A percentile compares a stretch with the other conserved stretches of the same genome.
phyloP scores from a whole-genome alignment of 35 echinoderm and acorn worm genomes.

The Patiria miniata region DNA sequence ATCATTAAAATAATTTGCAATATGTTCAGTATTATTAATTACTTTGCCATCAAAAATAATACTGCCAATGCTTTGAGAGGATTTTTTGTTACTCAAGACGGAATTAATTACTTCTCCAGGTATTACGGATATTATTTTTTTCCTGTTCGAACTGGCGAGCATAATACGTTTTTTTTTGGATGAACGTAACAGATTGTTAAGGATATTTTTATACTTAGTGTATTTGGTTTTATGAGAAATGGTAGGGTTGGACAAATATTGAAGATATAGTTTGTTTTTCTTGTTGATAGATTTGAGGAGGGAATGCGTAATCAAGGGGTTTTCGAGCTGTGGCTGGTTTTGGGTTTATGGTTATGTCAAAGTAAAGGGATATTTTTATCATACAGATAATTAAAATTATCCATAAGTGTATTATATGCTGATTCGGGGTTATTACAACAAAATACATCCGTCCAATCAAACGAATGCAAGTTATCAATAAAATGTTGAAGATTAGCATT shows the following conservation, averaged over 20 bases:
- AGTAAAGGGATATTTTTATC: not conserved
- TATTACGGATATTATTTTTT: slow-evolving; percentile 12
- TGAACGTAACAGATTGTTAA: not conserved
- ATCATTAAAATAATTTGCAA: not conserved
- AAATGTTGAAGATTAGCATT: not conserved
- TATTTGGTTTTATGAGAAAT: not conserved
- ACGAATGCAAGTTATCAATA: not conserved
- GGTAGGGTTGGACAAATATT: not conserved
- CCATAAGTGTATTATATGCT: not conserved
- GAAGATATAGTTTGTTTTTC: not conserved
- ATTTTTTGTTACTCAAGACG: not conserved
- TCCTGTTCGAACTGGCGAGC: not conserved
- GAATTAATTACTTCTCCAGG: not conserved
- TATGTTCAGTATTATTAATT: not conserved
- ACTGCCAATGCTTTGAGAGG: not conserved
- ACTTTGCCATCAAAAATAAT: not conserved
- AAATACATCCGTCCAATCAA: not conserved
- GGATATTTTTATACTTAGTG: slow-evolving; percentile 1
- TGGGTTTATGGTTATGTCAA: not conserved
- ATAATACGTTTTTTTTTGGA: not conserved
- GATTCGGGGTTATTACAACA: not conserved
- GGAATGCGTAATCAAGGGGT: not conserved
- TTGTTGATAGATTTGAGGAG: not conserved
- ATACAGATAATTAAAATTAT: not conserved
- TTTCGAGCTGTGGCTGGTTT: not conserved